A percentile compares a stretch with the other conserved stretches of the same genome.
Evolutionary conservation across 2,888 invertebrate genomes (phyloP).

Genomic region (Adela reaumurella): DNA sequence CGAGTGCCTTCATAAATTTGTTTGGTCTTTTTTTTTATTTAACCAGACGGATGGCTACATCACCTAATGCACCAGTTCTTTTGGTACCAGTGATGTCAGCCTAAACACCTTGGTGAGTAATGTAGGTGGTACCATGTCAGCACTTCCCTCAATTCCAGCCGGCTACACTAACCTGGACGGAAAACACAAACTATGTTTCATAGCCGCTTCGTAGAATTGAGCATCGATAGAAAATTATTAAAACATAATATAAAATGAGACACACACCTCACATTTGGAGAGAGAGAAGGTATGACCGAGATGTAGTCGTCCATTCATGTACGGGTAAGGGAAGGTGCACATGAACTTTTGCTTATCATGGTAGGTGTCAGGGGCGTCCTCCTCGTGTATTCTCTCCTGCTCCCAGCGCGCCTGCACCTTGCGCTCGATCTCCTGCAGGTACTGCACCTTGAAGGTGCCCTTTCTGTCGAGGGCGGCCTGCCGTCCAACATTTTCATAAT

Average conservation of each 20-base stretch:
- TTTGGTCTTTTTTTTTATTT: too few species aligned
- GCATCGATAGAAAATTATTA: too few species aligned
- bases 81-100: too few species aligned
- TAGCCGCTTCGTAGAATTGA: too few species aligned
- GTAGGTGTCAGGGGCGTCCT: conserved; percentile 68
- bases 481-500: background rate
- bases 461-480: conserved; percentile 61
- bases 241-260: conserved; percentile 2
- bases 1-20: too few species aligned
- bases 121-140: too few species aligned
- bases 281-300: conserved; percentile 96
- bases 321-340: conserved; percentile 96
- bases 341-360: conserved; percentile 78
- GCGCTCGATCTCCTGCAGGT: conserved; percentile 84
- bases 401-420: conserved; percentile 87
- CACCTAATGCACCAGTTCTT: too few species aligned
- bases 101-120: too few species aligned
- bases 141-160: too few species aligned
- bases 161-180: too few species aligned
- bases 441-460: conserved; percentile 95
- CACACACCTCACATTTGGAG: conserved; percentile 90
- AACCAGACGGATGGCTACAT: too few species aligned
- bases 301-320: conserved; percentile 98
- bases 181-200: too few species aligned
- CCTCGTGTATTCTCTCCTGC: conserved; percentile 73